A percentile compares a stretch with the other conserved stretches of the same genome.
These are phyloP conservation scores for Mus pahari DNA, from an alignment of 2,113 vertebrate species.

Conservation along the genomic window DNA sequence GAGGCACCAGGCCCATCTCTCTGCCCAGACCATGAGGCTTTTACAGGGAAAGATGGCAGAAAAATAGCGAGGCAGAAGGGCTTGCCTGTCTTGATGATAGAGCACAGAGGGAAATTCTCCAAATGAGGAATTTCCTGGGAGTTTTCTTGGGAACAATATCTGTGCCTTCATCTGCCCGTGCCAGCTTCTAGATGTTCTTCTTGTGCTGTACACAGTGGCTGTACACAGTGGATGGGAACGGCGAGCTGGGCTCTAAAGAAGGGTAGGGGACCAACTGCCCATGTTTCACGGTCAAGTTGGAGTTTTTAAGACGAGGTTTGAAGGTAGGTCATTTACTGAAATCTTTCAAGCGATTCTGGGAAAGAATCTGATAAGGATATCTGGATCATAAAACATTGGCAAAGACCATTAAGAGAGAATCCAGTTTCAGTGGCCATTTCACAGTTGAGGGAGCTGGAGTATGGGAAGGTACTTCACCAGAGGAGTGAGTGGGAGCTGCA, in stretches of 20 bases:
- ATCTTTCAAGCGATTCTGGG: constrained; percentile 44
- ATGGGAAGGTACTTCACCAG: background rate
- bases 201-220: background rate
- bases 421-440: background rate
- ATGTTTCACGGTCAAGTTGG: background rate
- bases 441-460: background rate
- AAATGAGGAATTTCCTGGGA: background rate
- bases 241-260: background rate
- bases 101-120: background rate
- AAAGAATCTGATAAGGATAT: constrained; percentile 39
- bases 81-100: background rate
- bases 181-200: background rate
- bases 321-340: background rate
- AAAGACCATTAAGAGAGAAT: constrained; percentile 40
- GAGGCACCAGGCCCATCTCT: background rate
- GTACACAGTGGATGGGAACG: constrained; percentile 31
- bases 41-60: background rate
- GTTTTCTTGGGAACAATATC: background rate
- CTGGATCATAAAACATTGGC: constrained; percentile 57
- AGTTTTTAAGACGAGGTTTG: background rate
- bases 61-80: background rate
- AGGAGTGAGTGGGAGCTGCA: fast-evolving
- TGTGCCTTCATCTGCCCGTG: background rate
- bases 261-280: background rate
- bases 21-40: constrained; percentile 57